Base-by-base conservation (phyloP, 2,888 invertebrate species). In the Pyrrhopygopsis socrates region DNA sequence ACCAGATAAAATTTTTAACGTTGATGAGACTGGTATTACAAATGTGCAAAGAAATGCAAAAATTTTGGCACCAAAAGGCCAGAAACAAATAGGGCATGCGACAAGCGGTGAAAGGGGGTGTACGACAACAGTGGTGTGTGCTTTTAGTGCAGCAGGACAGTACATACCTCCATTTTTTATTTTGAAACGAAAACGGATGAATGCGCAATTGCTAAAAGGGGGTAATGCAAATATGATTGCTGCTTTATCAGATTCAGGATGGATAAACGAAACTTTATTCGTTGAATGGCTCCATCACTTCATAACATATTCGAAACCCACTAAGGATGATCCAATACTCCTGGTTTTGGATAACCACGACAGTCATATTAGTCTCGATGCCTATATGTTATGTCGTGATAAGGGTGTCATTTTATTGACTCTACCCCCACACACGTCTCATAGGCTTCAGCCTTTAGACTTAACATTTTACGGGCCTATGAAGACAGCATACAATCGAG, bases 121-220 rank as follows among this genome's bases (percentile, higher is more conserved):
- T 50, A 71, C 79, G n/a, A 88, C 87, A 2, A 87, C 88, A 81
- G 87, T 90, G 70, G 27, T 88, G 27, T 76, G 78, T 87, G 58
- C 73, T 38, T 84, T 86, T 86, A 91, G 68, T 54, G 89, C 88
- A 79, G 79, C 60, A 27, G 82, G 83, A 30, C 54, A n/a, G n/a
- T 91, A 90, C 54, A 75, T 90, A 71, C 89, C 91, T 0, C 87
- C 84, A 77, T 84, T 87, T 83, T 90, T 87, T 74, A 90, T 88
- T 80, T 90, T 88, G 9, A 77, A 81, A 80, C 63, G 78, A 80
- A 91, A 90, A 34, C 13, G 88, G 78, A 90, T 89, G 84, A 86
- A 87, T 79, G 60, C 85, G 54, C 76, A 54, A 45, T 82, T 91
- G 22, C 78, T 89, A 68, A 87, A 83, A 24, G 84, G 79, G n/a